Evolutionary conservation across 2,797 vertebrate species (phyloP).

Genomic region (Nannoperca obscura): DNA sequence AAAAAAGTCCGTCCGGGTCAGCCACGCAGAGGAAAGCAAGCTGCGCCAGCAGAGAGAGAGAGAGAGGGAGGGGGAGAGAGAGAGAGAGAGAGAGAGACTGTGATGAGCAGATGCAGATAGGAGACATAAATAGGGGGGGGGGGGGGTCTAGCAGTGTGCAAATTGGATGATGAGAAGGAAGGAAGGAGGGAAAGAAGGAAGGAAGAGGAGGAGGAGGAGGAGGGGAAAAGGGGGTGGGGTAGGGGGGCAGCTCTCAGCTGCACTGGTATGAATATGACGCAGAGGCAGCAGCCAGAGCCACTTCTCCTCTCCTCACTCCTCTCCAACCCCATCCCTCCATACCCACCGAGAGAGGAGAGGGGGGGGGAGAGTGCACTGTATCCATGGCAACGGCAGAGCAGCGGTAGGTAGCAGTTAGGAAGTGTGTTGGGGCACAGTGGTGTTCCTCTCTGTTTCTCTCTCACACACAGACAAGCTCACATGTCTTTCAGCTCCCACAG

Average conservation of each 20-base stretch:
- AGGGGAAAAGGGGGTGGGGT: constrained; percentile 16
- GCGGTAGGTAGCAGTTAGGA: constrained; percentile 80
- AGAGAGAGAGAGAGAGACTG: constrained; percentile 30
- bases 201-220: constrained; percentile 37
- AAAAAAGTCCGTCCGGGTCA: constrained; percentile 81
- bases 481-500: constrained; percentile 55
- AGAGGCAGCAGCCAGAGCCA: constrained; percentile 86
- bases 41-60: constrained; percentile 64
- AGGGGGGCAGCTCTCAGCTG: constrained; percentile 78
- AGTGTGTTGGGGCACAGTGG: constrained; percentile 81
- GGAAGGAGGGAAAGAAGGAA: constrained; percentile 55
- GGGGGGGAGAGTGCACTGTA: constrained; percentile 85
- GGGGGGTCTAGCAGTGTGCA: constrained; percentile 27
- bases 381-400: constrained; percentile 91
- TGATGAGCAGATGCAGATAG: constrained; percentile 79
- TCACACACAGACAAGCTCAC: constrained; percentile 47
- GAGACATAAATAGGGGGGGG: constrained; percentile 70
- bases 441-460: constrained; percentile 60
- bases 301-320: constrained; percentile 77
- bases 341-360: constrained; percentile 71
- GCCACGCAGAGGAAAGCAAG: constrained; percentile 73
- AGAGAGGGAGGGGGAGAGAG: constrained; percentile 4
- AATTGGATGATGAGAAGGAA: constrained; percentile 29
- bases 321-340: constrained; percentile 82
- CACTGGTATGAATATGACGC: constrained; percentile 89